A percentile compares a stretch with the other conserved stretches of the same genome.
phyloP scores from a whole-genome alignment of 2,888 invertebrate genomes.

The Fabriciana adippe region DNA sequence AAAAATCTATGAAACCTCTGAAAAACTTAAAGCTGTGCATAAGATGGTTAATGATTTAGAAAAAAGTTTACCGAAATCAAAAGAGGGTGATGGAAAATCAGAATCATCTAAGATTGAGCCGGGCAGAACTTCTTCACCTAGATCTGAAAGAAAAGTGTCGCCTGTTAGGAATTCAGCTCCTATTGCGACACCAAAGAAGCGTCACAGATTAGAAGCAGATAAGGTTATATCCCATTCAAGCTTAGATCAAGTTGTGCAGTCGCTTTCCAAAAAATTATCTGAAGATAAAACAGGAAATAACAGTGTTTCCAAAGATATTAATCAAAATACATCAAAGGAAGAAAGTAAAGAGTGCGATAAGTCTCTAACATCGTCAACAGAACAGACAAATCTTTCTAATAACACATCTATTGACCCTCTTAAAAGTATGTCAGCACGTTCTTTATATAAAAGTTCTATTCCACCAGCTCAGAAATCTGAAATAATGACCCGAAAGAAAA shows the following conservation, averaged over 20 bases:
- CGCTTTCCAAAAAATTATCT: conserved; percentile 73
- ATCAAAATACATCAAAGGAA: conserved; percentile 61
- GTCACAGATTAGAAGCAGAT: conserved; percentile 86
- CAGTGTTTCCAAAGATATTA: conserved; percentile 54
- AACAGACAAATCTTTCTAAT: conserved; percentile 46
- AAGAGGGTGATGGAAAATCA: conserved; percentile 62
- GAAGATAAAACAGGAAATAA: conserved; percentile 62
- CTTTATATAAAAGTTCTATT: conserved; percentile 74
- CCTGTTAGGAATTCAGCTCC: conserved; percentile 69
- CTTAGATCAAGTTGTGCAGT: conserved; percentile 76
- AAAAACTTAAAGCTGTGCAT: conserved; percentile 76
- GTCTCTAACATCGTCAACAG: conserved; percentile 42
- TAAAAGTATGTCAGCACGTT: conserved; percentile 77
- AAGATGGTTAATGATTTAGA: conserved; percentile 76
- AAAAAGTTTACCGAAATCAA: conserved; percentile 70
- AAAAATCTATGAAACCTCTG: conserved; percentile 77
- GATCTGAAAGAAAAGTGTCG: conserved; percentile 64
- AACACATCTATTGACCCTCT: conserved; percentile 64
- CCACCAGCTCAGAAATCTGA: conserved; percentile 79
- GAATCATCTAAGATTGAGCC: conserved; percentile 61
- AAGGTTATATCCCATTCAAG: conserved; percentile 66
- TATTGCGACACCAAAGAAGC: conserved; percentile 87
- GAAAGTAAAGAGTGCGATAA: conserved; percentile 56
- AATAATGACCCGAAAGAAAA: conserved; percentile 84
- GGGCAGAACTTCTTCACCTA: conserved; percentile 63